Percentiles rank a stretch among this genome's conserved stretches.
These are phyloP conservation scores for Orthonyx spaldingii DNA, from an alignment of 2,113 vertebrate genomes.

Conservation along the genomic window DNA sequence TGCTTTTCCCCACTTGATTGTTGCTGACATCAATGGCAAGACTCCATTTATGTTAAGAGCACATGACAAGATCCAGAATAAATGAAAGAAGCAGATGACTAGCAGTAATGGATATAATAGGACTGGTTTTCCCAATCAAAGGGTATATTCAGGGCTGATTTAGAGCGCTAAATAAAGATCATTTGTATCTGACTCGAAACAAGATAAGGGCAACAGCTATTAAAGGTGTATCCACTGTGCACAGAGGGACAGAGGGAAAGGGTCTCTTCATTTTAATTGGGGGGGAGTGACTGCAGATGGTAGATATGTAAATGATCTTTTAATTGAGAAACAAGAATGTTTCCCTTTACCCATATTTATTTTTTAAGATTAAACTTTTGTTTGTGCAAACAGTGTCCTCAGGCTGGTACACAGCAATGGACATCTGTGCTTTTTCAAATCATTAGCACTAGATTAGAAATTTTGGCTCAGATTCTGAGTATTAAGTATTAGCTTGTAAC, in stretches of 20 bases:
- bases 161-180: neutral
- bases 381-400: neutral
- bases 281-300: neutral
- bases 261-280: neutral
- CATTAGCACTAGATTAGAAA: slow-evolving; percentile 4
- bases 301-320: slow-evolving; percentile 1
- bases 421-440: slow-evolving; percentile 25
- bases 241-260: neutral
- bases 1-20: neutral
- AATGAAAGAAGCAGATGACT: neutral
- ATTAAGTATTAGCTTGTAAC: neutral
- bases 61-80: neutral
- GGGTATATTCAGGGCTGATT: neutral
- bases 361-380: slow-evolving; percentile 15
- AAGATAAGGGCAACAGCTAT: neutral
- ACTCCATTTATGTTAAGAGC: neutral
- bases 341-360: slow-evolving; percentile 27
- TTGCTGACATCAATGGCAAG: slow-evolving; percentile 1
- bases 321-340: neutral
- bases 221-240: neutral
- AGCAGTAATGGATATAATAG: neutral
- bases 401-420: neutral
- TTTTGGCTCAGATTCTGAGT: neutral
- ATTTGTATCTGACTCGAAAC: neutral
- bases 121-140: neutral